Conservation (phyloP, 2,888 invertebrate species). For the Harpalus rubripes region DNA sequence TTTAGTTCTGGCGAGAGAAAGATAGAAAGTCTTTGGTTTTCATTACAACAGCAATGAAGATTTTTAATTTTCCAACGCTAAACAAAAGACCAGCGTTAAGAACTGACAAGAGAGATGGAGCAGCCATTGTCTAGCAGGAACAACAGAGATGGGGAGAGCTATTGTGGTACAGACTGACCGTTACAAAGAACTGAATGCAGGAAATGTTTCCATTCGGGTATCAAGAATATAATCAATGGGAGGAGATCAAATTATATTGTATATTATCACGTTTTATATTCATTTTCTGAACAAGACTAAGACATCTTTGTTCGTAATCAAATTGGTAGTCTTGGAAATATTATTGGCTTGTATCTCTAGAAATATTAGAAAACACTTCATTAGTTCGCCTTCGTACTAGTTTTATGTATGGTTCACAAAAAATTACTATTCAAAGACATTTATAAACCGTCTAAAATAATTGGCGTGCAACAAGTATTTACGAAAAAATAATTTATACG, state of each 20-base stretch:
- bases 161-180: conserved; percentile 32
- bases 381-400: too few relatives aligned
- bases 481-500: too few relatives aligned
- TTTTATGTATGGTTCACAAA: too few relatives aligned
- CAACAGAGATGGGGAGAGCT: conserved; percentile 27
- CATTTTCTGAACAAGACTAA: too few relatives aligned
- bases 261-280: neutral
- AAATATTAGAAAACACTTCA: too few relatives aligned
- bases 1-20: neutral
- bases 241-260: neutral
- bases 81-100: conserved; percentile 58
- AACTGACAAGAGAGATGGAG: conserved; percentile 17
- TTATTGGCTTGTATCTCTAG: too few relatives aligned
- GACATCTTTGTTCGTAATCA: too few relatives aligned
- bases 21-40: conserved; percentile 65
- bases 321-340: too few relatives aligned
- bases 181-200: conserved; percentile 12
- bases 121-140: neutral
- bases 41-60: conserved; percentile 70
- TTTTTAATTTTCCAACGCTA: conserved; percentile 71
- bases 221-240: neutral
- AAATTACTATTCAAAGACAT: too few relatives aligned
- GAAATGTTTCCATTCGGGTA: neutral
- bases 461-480: too few relatives aligned
- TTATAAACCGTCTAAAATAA: too few relatives aligned